Evolutionary conservation across 2,797 vertebrate genomes (phyloP), one percentile per base, ranked within the genome.

Genomic region (Spinus pinus): DNA sequence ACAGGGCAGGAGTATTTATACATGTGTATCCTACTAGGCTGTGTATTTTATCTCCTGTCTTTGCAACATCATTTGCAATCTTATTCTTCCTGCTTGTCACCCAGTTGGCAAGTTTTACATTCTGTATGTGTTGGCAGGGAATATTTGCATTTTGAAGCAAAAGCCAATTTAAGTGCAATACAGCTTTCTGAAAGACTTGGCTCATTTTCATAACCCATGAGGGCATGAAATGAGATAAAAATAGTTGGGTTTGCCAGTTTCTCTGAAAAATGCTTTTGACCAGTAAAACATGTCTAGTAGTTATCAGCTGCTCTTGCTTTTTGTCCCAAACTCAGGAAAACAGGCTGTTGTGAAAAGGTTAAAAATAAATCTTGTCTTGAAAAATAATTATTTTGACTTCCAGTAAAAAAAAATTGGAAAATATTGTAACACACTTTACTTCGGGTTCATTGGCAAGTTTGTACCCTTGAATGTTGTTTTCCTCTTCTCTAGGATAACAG

Each of bases 91-190:
- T 50, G n/a, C 70, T 81, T 35, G 3, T 84, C 70, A 88, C 72
- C 74, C 58, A 62, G 7, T 33, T 88, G 83, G 62, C 88, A 82
- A 62, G 42, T 69, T 85, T 93, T 58, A 54, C 18, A 80, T 89
- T 93, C 79, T 44, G 25, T 50, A 42, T 77, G 35, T 65, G 51
- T 73, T 82, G 56, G 50, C 79, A 81, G 56, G 35, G 49, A 77
- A 80, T 60, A 89, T 82, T 82, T 86, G 60, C 35, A 69, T 96
- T 87, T 91, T 75, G 62, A 93, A 44, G 51, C 64, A 90, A 83
- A 92, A 92, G 61, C 46, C 73, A 92, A 64, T 92, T 94, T 88
- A 95, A 92, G 73, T 78, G 49, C 28, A 81, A 47, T 83, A 44
- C 46, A 83, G 44, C 46, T 67, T 84, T 54, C 37, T 83, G 60